Evolutionary conservation across 2,888 invertebrate genomes (phyloP), one percentile per base, ranked within the genome.

Genomic region (Emmelina monodactyla): DNA sequence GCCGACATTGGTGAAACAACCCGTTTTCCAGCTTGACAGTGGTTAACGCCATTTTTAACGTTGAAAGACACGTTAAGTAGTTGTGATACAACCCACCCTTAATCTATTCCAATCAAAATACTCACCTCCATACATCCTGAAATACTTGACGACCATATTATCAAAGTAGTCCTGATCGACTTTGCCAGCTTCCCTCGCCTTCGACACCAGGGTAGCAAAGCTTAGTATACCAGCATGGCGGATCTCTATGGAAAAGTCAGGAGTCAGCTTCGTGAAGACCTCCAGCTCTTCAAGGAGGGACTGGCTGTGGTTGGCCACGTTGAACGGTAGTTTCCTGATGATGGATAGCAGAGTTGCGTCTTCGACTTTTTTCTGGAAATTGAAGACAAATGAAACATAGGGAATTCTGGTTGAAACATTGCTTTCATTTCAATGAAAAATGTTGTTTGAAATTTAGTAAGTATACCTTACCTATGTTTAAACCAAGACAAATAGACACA

Each of bases 101-200:
- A n/a, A n/a, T n/a, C n/a, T n/a, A n/a, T n/a, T n/a, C n/a, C n/a
- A n/a, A n/a, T n/a, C n/a, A n/a, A n/a, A n/a, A n/a, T 10, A 56
- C 67, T 56, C n/a, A 88, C 89, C 86, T 47, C 86, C 83, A 43
- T 88, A 88, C 61, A 86, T 83, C 53, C 88, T 83, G 38, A 89
- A 84, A 53, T 88, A 89, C 38, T 86, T 83, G 37, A 86, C 86
- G 0, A 88, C 87, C 35, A 88, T 86, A 47, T 85, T 84, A 41
- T 89, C 89, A 34, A 88, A 83, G 38, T 84, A 83, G 45, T 88
- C 88, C 34, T 82, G 47, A 66, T 83, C 62, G 65, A 88, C 56
- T 62, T 71, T 43, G 42, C 71, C 40, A 0, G 46, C 79, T 40
- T 85, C 86, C 52, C 83, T 82, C 0, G 87, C 84, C 50, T 87